Evolutionary conservation across 2,797 vertebrate species (phyloP).

Genomic region (Loris lydekkerianus): DNA sequence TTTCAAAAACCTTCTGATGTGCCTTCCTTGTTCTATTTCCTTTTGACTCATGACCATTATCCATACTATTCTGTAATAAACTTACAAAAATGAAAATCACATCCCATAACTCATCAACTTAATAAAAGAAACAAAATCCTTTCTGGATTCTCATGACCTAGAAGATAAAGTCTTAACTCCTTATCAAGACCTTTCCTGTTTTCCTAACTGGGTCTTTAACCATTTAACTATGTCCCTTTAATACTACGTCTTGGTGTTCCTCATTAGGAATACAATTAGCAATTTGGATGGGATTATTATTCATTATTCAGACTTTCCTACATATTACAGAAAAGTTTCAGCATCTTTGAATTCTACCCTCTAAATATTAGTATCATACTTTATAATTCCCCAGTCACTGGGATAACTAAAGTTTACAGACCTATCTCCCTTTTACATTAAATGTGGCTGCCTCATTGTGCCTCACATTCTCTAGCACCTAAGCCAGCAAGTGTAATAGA

Average conservation of each 20-base stretch:
- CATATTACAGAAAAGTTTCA: constrained; percentile 19
- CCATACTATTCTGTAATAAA: not conserved
- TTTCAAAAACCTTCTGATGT: not conserved
- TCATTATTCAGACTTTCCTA: not conserved
- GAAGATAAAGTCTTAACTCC: not conserved
- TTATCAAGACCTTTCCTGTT: not conserved
- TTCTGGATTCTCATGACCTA: not conserved
- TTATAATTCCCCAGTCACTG: not conserved
- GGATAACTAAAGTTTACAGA: constrained; percentile 24
- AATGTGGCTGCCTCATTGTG: constrained; percentile 1
- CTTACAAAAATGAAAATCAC: constrained; percentile 16
- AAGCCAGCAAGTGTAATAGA: not conserved
- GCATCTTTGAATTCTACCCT: not conserved
- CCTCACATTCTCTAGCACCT: not conserved
- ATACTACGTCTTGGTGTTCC: not conserved
- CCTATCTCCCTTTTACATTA: not conserved
- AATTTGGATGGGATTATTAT: constrained; percentile 38
- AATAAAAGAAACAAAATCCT: not conserved
- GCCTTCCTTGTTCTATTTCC: not conserved
- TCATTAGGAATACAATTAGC: not conserved
- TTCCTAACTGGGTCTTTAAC: not conserved
- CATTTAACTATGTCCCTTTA: not conserved
- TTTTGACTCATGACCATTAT: not conserved
- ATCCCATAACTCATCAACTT: not conserved
- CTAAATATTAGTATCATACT: not conserved